Conservation (phyloP, 2,113 vertebrate species). For the Sminthopsis crassicaudata region DNA sequence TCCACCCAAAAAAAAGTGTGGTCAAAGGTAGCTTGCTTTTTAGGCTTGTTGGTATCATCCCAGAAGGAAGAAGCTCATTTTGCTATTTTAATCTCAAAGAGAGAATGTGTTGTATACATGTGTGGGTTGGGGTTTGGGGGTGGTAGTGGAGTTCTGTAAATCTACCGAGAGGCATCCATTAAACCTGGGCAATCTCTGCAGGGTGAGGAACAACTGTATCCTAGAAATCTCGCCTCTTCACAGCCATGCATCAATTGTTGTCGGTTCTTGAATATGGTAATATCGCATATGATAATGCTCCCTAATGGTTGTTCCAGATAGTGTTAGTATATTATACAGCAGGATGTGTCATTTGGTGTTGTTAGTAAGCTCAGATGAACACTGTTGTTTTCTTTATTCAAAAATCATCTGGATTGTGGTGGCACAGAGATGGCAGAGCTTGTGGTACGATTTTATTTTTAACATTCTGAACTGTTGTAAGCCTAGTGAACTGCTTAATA, state of each 20-base stretch:
- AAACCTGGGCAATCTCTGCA: conserved; percentile 31
- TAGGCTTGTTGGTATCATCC: conserved; percentile 11
- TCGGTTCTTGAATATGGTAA: conserved; percentile 57
- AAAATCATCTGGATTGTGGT: conserved; percentile 59
- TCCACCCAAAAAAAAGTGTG: not conserved
- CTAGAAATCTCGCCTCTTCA: conserved; percentile 38
- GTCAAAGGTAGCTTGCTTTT: not conserved
- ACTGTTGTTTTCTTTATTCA: conserved; percentile 70
- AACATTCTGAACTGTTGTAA: conserved; percentile 77
- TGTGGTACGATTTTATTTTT: conserved; percentile 76
- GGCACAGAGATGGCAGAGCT: conserved; percentile 40
- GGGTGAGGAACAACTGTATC: conserved; percentile 24
- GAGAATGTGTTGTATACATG: not conserved
- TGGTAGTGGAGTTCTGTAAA: not conserved
- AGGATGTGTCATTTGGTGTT: conserved; percentile 52
- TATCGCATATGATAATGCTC: conserved; percentile 48
- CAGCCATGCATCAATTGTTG: conserved; percentile 22
- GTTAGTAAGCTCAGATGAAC: conserved; percentile 70
- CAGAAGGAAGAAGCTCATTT: conserved; percentile 35
- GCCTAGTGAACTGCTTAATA: conserved; percentile 80
- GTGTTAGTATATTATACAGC: conserved; percentile 34
- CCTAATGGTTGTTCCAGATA: conserved; percentile 61
- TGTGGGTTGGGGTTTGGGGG: no score
- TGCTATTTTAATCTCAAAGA: not conserved
- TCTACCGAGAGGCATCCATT: conserved; percentile 5